Conservation (phyloP, 1,140 invertebrate species). For the Amyelois transitella region DNA sequence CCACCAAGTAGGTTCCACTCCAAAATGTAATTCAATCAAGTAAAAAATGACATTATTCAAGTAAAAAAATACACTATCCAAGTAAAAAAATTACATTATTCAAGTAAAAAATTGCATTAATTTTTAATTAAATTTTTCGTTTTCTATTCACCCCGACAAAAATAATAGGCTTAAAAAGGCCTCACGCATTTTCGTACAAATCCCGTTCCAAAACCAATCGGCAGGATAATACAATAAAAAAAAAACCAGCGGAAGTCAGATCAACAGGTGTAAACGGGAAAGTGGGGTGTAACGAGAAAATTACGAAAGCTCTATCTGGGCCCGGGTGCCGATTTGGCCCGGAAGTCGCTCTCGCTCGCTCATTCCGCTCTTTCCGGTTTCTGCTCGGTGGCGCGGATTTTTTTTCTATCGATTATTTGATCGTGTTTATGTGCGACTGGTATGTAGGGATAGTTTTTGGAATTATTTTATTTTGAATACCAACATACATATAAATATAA, state of each 20-base stretch:
- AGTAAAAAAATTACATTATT: no score
- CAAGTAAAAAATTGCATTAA: no score
- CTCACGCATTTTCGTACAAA: not conserved
- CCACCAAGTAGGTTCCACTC: no score
- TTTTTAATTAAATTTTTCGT: no score
- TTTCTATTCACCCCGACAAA: no score
- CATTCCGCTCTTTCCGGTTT: conserved; percentile 12
- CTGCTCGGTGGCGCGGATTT: not conserved
- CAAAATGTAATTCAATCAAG: no score
- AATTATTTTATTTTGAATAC: no score
- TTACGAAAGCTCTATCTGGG: conserved; percentile 22
- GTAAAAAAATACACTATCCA: no score
- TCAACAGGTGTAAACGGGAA: conserved; percentile 16
- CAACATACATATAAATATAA: no score
- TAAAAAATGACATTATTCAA: no score
- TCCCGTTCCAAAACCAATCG: not conserved
- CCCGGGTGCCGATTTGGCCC: conserved; percentile 17
- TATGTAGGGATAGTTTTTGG: no score
- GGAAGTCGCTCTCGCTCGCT: conserved; percentile 15
- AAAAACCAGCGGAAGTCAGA: not conserved
- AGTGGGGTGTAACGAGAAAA: conserved; percentile 15
- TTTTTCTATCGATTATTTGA: conserved; percentile 1
- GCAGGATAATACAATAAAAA: not conserved
- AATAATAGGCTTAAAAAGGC: no score
- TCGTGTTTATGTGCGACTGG: not conserved